These are phyloP conservation scores for Antrozous pallidus DNA, from an alignment of 2,797 vertebrate species.

Conservation along the genomic window DNA sequence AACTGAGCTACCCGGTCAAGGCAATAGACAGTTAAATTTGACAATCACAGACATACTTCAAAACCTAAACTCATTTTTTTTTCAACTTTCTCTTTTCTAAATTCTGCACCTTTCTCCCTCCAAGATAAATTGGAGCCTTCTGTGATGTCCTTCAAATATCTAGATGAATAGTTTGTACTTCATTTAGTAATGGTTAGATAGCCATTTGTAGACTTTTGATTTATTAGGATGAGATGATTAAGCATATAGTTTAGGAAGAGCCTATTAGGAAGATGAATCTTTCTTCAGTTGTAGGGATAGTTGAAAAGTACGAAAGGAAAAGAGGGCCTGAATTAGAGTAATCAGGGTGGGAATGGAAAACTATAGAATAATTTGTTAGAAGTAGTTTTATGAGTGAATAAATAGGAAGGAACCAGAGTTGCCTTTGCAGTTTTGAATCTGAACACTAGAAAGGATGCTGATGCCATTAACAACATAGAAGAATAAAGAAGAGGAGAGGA, in stretches of 20 bases:
- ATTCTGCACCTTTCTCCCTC: neutral
- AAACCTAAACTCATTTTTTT: neutral
- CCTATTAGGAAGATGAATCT: neutral
- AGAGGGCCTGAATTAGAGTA: neutral
- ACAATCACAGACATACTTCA: neutral
- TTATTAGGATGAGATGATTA: neutral
- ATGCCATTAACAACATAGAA: neutral
- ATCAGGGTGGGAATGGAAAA: neutral
- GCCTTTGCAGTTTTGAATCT: neutral
- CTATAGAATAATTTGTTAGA: neutral
- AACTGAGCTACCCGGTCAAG: neutral
- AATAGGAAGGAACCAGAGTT: neutral
- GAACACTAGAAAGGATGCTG: neutral
- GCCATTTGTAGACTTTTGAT: neutral
- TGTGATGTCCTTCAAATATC: neutral
- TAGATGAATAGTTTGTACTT: neutral
- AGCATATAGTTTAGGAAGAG: slow-evolving; percentile 5
- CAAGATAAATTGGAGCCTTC: neutral
- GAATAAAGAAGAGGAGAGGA: neutral
- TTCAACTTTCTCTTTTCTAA: neutral
- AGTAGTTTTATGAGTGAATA: neutral
- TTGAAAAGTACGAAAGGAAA: neutral
- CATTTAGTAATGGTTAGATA: neutral
- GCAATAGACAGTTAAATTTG: neutral
- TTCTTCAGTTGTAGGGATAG: neutral